Conservation (phyloP, 2,888 invertebrate species). For the Cylindroiulus punctatus region DNA sequence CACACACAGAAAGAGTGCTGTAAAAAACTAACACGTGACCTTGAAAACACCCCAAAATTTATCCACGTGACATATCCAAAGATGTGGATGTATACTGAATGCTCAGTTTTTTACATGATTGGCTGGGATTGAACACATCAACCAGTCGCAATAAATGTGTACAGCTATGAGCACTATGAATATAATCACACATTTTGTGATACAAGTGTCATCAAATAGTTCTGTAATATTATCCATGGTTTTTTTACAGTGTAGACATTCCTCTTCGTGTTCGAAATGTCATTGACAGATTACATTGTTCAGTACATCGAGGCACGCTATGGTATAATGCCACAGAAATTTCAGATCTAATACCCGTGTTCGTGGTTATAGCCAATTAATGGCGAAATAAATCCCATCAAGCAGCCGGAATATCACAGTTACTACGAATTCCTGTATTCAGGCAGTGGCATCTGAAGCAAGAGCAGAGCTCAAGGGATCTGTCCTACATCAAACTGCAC, state of each 20-base stretch:
- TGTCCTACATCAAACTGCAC: slow-evolving; percentile 32
- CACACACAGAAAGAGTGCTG: no score
- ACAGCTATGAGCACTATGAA: no score
- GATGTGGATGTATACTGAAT: no score
- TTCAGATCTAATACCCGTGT: background rate
- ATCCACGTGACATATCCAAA: no score
- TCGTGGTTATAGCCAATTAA: background rate
- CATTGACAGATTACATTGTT: background rate
- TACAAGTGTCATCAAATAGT: no score
- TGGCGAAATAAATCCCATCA: background rate
- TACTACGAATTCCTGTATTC: background rate
- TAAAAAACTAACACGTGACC: no score
- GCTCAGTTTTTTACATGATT: no score
- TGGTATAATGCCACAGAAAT: background rate
- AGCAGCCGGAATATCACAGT: background rate
- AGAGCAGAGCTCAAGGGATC: background rate
- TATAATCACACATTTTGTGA: no score
- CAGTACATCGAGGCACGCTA: background rate
- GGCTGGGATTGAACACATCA: no score
- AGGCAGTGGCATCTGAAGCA: background rate
- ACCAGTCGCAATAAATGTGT: no score
- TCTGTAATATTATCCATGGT: no score
- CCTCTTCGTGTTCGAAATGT: background rate
- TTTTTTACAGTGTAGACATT: background rate
- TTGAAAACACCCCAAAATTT: no score